A percentile compares a stretch with the other conserved stretches of the same genome.
These are phyloP conservation scores for Perodicticus potto DNA, from an alignment of 2,797 vertebrate species.

Conservation along the genomic window DNA sequence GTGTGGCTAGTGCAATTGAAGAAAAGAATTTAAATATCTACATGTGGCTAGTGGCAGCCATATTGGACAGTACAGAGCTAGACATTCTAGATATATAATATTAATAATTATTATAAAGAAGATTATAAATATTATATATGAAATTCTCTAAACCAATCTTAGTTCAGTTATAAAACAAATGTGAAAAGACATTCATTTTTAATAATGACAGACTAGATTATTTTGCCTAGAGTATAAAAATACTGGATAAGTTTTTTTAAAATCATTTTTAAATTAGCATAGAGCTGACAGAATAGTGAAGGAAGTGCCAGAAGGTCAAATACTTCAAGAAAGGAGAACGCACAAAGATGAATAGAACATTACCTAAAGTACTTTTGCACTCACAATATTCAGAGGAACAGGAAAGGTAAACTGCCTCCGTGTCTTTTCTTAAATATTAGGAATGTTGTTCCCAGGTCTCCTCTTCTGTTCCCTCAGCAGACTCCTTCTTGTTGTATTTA, in stretches of 20 bases:
- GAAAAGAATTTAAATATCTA: conserved; percentile 12
- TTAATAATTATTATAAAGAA: conserved; percentile 14
- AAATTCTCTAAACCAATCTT: conserved; percentile 44
- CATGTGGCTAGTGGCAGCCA: neutral
- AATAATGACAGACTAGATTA: neutral
- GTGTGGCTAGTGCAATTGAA: neutral
- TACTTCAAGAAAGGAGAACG: neutral
- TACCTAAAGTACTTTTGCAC: neutral
- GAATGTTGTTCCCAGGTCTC: neutral
- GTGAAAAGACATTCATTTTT: conserved; percentile 36
- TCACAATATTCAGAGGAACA: neutral
- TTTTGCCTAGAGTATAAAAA: neutral
- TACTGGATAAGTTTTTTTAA: neutral
- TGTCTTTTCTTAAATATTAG: neutral
- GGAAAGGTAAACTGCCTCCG: neutral
- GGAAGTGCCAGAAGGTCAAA: neutral
- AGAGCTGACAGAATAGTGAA: neutral
- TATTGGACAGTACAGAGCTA: neutral
- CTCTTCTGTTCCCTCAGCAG: neutral
- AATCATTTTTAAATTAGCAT: neutral
- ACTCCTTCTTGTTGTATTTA: conserved; percentile 14
- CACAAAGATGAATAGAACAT: conserved; percentile 27
- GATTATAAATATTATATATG: conserved; percentile 8
- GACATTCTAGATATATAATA: neutral
- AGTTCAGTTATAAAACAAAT: conserved; percentile 44